These are phyloP conservation scores for Tinamus guttatus DNA, from an alignment of 2,113 vertebrate genomes.

Conservation along the genomic window DNA sequence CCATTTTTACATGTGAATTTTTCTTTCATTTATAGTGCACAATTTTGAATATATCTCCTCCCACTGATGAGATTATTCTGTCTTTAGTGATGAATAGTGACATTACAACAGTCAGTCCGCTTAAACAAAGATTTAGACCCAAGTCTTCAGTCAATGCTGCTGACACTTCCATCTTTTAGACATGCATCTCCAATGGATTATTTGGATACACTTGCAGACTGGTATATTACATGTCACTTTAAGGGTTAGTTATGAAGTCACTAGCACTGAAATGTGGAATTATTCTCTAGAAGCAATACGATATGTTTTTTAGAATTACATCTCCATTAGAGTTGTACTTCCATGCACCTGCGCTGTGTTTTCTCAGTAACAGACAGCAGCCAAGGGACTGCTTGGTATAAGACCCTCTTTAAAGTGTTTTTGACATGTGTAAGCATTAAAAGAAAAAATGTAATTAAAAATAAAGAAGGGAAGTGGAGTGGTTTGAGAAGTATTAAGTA, in stretches of 20 bases:
- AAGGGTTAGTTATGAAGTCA: neutral
- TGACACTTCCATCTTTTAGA: neutral
- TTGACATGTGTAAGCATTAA: neutral
- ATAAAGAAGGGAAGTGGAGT: neutral
- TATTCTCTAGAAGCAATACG: conserved; percentile 14
- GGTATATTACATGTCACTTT: neutral
- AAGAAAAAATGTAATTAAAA: neutral
- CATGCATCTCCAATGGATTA: neutral
- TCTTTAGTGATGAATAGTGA: neutral
- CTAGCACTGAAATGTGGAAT: neutral
- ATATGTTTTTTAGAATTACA: neutral
- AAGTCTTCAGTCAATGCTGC: neutral
- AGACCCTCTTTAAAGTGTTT: neutral
- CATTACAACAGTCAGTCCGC: neutral
- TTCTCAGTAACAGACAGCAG: neutral
- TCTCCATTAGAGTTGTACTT: neutral
- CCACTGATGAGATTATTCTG: neutral
- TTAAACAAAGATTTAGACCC: neutral
- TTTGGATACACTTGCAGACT: neutral
- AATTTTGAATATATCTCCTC: neutral
- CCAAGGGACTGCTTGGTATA: neutral
- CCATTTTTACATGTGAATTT: neutral
- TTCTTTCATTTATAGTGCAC: neutral
- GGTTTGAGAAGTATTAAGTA: neutral
- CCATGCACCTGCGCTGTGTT: neutral